A percentile compares a stretch with the other conserved stretches of the same genome.
phyloP scores from a whole-genome alignment of 2,113 vertebrate genomes.

The Gracilinanus agilis region DNA sequence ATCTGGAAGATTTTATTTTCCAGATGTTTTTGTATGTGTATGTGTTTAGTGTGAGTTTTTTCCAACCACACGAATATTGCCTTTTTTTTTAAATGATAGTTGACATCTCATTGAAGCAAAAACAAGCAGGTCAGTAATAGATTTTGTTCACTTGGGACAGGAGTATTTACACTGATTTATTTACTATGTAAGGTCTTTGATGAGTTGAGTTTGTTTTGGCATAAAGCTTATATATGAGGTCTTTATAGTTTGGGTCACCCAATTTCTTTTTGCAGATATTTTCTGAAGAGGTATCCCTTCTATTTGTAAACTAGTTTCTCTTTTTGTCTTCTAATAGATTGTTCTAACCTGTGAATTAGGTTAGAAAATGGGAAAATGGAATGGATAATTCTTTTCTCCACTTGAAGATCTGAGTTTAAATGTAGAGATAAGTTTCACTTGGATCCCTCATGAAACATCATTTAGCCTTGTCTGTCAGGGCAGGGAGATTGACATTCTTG shows the following conservation, averaged over 20 bases:
- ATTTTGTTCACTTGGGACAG: background rate
- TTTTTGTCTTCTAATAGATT: background rate
- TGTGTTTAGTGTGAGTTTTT: slow-evolving; percentile 37
- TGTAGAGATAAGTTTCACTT: background rate
- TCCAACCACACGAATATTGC: slow-evolving; percentile 16
- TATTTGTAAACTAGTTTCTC: background rate
- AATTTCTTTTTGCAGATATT: slow-evolving; percentile 9
- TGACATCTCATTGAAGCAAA: slow-evolving; percentile 19
- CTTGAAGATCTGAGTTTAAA: background rate
- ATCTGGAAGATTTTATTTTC: slow-evolving; percentile 64
- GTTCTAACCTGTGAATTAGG: background rate
- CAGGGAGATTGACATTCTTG: background rate
- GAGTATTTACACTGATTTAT: background rate
- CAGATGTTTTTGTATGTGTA: slow-evolving; percentile 44
- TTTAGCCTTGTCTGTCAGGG: background rate
- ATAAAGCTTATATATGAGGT: background rate
- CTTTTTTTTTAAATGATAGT: slow-evolving; percentile 33
- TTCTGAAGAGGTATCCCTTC: background rate
- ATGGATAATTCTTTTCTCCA: background rate
- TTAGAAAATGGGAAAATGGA: background rate
- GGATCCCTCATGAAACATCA: background rate
- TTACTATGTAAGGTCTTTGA: background rate
- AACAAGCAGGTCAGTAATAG: background rate
- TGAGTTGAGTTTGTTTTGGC: background rate
- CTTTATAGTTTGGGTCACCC: slow-evolving; percentile 31